Evolutionary conservation across 2,888 invertebrate genomes (phyloP).

Genomic region (Belgica antarctica): DNA sequence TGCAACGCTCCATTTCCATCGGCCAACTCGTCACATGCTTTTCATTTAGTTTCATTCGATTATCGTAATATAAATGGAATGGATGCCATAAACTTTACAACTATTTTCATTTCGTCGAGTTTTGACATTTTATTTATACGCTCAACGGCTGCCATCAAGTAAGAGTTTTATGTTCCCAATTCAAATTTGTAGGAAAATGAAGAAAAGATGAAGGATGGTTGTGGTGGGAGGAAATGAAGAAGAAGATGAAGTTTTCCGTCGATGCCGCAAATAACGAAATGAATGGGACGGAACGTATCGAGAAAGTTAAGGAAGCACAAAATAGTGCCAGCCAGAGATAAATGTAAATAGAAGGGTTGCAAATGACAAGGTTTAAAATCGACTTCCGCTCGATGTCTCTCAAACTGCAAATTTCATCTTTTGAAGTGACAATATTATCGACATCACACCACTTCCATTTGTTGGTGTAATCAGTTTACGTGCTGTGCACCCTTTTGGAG

Average conservation of each 20-base stretch:
- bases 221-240: not conserved
- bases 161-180: not conserved
- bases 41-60: not conserved
- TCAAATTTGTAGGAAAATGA: not conserved
- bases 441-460: no score
- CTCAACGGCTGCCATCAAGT: not conserved
- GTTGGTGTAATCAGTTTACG: no score
- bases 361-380: no score
- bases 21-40: not conserved
- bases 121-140: slow-evolving; percentile 6
- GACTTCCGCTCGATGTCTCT: no score
- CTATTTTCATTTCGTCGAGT: not conserved
- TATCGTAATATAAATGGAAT: not conserved
- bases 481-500: no score
- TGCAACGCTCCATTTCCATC: not conserved
- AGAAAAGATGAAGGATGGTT: not conserved
- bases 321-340: no score
- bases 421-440: no score
- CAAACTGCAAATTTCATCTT: no score
- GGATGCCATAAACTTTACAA: not conserved
- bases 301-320: no score
- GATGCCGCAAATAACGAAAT: no score
- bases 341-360: no score
- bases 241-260: not conserved
- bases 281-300: no score